Evolutionary conservation across 2,797 vertebrate species (phyloP).

Genomic region (Ambastaia sidthimunki): DNA sequence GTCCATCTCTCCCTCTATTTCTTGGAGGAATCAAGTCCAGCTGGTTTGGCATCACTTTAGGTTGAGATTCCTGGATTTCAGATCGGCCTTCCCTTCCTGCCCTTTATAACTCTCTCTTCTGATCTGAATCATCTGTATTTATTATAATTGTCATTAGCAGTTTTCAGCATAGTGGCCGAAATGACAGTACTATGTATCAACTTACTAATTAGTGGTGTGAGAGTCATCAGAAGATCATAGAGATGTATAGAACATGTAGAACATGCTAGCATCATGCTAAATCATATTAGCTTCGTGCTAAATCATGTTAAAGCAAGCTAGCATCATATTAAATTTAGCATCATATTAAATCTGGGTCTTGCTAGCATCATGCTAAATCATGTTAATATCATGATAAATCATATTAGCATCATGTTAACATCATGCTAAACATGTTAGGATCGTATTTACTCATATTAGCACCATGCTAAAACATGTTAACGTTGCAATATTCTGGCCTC

Average conservation of each 20-base stretch:
- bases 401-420: no score
- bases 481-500: no score
- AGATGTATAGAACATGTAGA: no score
- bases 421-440: no score
- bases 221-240: no score
- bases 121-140: background rate
- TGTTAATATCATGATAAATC: no score
- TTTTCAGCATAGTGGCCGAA: background rate
- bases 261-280: background rate
- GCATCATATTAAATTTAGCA: no score
- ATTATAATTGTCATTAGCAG: background rate
- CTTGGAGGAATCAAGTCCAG: slow-evolving; percentile 10
- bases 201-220: background rate
- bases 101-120: background rate
- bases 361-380: no score
- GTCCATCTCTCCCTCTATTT: slow-evolving; percentile 34
- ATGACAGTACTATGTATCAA: background rate
- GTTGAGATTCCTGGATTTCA: slow-evolving; percentile 34
- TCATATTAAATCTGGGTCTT: no score
- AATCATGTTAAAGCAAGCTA: background rate
- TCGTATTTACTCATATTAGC: no score
- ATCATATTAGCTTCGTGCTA: background rate
- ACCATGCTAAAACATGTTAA: background rate
- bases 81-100: background rate
- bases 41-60: background rate